Evolutionary conservation across 2,888 invertebrate species (phyloP).

Genomic region (Eristalis intricaria): DNA sequence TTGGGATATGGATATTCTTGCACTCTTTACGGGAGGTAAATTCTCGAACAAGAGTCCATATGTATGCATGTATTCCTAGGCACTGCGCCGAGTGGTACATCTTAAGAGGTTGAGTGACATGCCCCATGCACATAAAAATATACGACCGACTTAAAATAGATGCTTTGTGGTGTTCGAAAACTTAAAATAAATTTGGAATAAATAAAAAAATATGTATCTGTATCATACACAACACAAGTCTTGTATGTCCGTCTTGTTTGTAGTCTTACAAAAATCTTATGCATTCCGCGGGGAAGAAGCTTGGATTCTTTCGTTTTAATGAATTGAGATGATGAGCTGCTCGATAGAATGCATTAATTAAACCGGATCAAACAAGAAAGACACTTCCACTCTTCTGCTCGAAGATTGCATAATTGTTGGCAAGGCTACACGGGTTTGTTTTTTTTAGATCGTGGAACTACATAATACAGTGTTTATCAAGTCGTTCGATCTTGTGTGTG

Average conservation of each 20-base stretch:
- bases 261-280: background rate
- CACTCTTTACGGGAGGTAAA: conserved; percentile 34
- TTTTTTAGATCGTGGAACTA: conserved; percentile 1
- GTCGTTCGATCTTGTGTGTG: background rate
- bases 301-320: background rate
- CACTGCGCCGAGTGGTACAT: conserved; percentile 11
- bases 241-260: too few relatives aligned
- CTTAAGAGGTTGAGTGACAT: conserved; percentile 54
- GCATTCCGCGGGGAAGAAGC: background rate
- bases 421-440: conserved; percentile 2
- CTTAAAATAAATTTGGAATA: conserved; percentile 48
- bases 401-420: conserved; percentile 28
- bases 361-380: background rate
- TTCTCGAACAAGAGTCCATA: background rate
- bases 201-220: conserved; percentile 27
- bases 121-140: conserved; percentile 36
- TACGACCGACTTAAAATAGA: conserved; percentile 58
- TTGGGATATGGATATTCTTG: conserved; percentile 4
- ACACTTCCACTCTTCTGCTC: background rate
- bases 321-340: background rate
- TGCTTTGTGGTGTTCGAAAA: conserved; percentile 48
- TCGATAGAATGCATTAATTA: background rate
- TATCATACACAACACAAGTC: background rate
- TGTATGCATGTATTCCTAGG: background rate
- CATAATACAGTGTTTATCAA: background rate